These are phyloP conservation scores for Anniella stebbinsi DNA, from an alignment of 2,797 vertebrate genomes.

Conservation along the genomic window DNA sequence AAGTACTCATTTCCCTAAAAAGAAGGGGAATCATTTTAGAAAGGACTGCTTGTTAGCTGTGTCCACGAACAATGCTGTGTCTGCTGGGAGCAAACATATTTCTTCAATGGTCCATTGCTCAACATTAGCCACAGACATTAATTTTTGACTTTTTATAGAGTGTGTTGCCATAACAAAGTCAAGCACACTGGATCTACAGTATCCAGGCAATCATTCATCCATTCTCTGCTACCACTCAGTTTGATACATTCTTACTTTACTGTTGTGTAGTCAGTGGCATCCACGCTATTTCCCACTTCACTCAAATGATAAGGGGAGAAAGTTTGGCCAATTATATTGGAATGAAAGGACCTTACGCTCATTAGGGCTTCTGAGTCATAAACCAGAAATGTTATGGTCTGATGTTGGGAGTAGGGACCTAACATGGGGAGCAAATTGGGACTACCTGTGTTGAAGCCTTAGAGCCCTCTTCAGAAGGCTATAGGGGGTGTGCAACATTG, in stretches of 20 bases:
- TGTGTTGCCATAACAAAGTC: fast-evolving
- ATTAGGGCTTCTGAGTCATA: not conserved
- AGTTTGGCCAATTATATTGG: not conserved
- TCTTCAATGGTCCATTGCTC: not conserved
- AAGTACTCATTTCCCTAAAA: not conserved
- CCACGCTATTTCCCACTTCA: not conserved
- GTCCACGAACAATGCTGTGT: not conserved
- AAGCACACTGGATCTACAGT: not conserved
- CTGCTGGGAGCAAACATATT: not conserved
- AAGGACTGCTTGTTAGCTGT: not conserved
- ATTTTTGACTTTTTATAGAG: not conserved
- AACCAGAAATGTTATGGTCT: not conserved
- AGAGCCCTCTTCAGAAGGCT: not conserved
- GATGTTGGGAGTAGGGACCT: not conserved
- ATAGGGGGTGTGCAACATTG: not conserved
- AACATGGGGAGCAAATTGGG: not conserved
- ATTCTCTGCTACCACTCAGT: not conserved
- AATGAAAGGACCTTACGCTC: not conserved
- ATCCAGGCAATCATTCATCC: fast-evolving
- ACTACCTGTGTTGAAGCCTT: not conserved
- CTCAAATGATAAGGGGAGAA: not conserved
- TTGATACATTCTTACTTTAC: not conserved
- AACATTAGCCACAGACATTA: not conserved
- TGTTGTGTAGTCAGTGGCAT: not conserved
- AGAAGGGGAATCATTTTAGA: not conserved